Evolutionary conservation across 2,888 invertebrate species (phyloP), one percentile per base, ranked within the genome.

Genomic region (Phaonia tiefii): DNA sequence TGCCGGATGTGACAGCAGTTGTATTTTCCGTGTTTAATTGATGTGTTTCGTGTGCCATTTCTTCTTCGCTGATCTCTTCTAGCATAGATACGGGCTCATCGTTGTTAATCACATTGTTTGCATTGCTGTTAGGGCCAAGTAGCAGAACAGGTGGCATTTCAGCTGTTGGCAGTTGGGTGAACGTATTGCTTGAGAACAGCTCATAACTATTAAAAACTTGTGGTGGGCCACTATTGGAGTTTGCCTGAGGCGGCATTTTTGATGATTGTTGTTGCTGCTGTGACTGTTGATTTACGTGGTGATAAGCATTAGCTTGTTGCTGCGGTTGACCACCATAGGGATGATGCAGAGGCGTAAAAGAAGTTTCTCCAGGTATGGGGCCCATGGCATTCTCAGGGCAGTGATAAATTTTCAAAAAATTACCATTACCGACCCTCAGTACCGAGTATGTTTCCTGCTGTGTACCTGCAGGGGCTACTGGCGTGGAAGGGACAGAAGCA

Each of bases 361-460:
- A 67, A 10, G 77, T 17, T 71, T 86, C 86, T 2, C 79, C 85
- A 5, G 83, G 82, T 3, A 84, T 17, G n/a, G 70, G 75, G 8
- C 60, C 54, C 63, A 75, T 66, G 4, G 79, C 80, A 73, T 86
- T 88, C 71, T 90, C 90, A 65, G 88, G 84, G 65, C 88, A 89
- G 80, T 89, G 91, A 80, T 90, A 91, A 0, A 91, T 89, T 84
- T 91, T 91, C 1, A 91, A 84, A 73, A 90, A 90, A 71, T 90
- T 90, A 0, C 90, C 90, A 79, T 89, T 89, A 0, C 90, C 90
- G 1, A 91, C 89, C 0, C 90, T 88, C 65, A 90, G 83, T 39
- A 90, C 90, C 0, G 90, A 90, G 73, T 89, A 91, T 5, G 89
- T 88, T 84, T 90, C 90, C 26, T 89, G 86, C 70, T 86, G 88